Evolutionary conservation across 1,140 invertebrate species (phyloP).

Genomic region (Conus betulinus): DNA sequence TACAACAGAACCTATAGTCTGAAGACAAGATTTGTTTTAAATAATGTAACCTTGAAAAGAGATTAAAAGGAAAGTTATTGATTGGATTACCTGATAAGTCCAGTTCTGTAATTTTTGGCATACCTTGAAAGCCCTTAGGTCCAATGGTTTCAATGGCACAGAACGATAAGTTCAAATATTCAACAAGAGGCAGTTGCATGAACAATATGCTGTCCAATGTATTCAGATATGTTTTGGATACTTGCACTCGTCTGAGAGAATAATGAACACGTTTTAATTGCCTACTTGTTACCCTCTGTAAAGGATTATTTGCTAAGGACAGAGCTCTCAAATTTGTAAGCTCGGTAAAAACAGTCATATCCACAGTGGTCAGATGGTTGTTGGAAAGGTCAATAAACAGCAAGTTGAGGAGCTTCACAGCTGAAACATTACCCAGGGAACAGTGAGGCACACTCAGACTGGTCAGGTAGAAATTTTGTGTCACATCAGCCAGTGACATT

Average conservation of each 20-base stretch:
- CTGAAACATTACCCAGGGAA: background rate
- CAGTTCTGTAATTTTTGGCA: background rate
- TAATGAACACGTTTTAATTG: background rate
- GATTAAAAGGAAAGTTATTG: background rate
- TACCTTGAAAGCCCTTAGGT: background rate
- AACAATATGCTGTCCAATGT: background rate
- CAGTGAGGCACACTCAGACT: background rate
- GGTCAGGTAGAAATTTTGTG: background rate
- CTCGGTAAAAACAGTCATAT: background rate
- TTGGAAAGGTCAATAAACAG: background rate
- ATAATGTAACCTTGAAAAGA: conserved; percentile 38
- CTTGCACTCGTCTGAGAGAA: background rate
- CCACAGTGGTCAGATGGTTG: background rate
- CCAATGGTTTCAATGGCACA: background rate
- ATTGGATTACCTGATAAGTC: background rate
- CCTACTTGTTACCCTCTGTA: background rate
- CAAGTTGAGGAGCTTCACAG: background rate
- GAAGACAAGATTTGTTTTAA: conserved; percentile 40
- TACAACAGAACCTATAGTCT: conserved; percentile 48
- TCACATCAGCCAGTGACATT: background rate
- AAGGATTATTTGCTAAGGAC: conserved; percentile 20
- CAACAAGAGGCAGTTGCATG: conserved; percentile 3
- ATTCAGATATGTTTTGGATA: background rate
- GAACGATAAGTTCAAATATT: background rate
- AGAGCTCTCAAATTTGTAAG: background rate